These are phyloP conservation scores for Spodoptera litura DNA, from an alignment of 1,140 invertebrate species.

Conservation along the genomic window DNA sequence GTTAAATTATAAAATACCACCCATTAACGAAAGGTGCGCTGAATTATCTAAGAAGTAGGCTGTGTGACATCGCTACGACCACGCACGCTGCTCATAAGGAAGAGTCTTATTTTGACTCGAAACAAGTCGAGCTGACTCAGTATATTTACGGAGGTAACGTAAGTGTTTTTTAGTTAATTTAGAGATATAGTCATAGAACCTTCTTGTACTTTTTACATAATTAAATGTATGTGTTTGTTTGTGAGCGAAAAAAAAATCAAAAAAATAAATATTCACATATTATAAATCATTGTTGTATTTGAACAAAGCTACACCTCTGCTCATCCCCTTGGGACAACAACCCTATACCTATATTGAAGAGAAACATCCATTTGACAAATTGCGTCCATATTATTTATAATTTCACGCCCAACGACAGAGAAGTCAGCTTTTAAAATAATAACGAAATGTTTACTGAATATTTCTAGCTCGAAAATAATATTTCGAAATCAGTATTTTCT, in stretches of 20 bases:
- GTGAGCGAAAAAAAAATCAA: not conserved
- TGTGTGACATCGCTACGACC: too few relatives aligned
- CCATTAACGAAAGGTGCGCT: too few relatives aligned
- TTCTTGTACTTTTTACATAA: too few relatives aligned
- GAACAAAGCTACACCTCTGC: not conserved
- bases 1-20: too few relatives aligned
- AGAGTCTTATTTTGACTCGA: too few relatives aligned
- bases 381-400: constrained; percentile 18
- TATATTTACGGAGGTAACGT: too few relatives aligned
- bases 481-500: constrained; percentile 9
- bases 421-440: constrained; percentile 34
- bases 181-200: too few relatives aligned
- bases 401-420: not conserved
- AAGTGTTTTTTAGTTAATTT: too few relatives aligned
- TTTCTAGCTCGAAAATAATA: constrained; percentile 1
- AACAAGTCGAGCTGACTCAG: too few relatives aligned
- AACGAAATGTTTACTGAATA: constrained; percentile 11
- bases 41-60: too few relatives aligned
- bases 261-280: not conserved
- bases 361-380: constrained; percentile 23
- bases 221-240: too few relatives aligned
- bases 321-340: not conserved
- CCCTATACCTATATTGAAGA: not conserved
- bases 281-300: not conserved
- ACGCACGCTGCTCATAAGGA: too few relatives aligned